Conservation (phyloP, 2,888 invertebrate species). For the Cataglyphis livida region DNA sequence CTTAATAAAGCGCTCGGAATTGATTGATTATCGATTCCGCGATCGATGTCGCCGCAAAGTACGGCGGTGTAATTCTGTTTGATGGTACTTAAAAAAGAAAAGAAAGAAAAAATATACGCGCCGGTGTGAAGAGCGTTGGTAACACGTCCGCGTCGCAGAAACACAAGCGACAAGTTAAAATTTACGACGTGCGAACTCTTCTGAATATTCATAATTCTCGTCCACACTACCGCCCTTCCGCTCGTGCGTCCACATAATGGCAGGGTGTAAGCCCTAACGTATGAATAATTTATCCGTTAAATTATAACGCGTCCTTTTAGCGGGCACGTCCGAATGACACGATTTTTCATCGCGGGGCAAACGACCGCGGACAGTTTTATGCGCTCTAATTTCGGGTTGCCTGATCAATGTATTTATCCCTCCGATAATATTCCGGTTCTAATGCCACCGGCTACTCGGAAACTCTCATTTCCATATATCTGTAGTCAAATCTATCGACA, state of each 20-base stretch:
- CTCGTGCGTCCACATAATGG: conserved; percentile 71
- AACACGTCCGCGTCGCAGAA: conserved; percentile 39
- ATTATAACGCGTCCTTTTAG: conserved; percentile 71
- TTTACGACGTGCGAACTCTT: conserved; percentile 78
- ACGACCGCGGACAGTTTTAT: conserved; percentile 68
- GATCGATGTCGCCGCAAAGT: not conserved
- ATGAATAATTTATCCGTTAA: conserved; percentile 81
- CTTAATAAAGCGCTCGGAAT: conserved; percentile 1
- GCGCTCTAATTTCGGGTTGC: conserved; percentile 62
- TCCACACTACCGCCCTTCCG: conserved; percentile 58
- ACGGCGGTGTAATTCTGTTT: not conserved
- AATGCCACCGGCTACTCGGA: not conserved
- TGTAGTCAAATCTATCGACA: not conserved
- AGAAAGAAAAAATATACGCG: not conserved
- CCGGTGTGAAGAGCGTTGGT: not conserved
- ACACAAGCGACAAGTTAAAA: conserved; percentile 66
- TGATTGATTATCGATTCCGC: not conserved
- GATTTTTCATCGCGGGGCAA: conserved; percentile 73
- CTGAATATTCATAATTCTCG: conserved; percentile 82
- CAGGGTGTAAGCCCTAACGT: conserved; percentile 68
- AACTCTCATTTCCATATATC: not conserved
- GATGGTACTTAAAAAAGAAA: not conserved
- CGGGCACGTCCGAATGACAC: conserved; percentile 70
- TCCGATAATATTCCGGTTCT: conserved; percentile 11
- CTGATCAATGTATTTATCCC: conserved; percentile 57